These are phyloP conservation scores for Dryomyza anilis DNA, from an alignment of 2,888 invertebrate species.

Conservation along the genomic window DNA sequence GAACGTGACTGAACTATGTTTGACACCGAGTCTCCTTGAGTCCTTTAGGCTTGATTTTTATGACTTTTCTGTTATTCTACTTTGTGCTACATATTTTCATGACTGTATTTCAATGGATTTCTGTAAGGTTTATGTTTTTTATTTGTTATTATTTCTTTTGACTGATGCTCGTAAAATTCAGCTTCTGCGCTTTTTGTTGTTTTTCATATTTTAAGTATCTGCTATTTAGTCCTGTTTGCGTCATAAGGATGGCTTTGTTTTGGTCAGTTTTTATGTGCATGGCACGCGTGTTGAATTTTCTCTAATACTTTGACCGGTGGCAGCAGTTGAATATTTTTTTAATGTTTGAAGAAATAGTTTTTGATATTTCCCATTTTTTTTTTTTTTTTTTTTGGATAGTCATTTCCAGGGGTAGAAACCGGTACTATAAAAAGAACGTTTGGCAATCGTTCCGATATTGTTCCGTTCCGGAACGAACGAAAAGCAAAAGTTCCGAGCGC, in stretches of 20 bases:
- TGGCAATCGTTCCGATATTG: too few relatives aligned
- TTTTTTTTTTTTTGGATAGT: too few relatives aligned
- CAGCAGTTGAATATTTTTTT: constrained; percentile 1
- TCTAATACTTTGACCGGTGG: neutral
- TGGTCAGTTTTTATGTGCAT: neutral
- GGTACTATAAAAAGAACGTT: too few relatives aligned
- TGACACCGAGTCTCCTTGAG: neutral
- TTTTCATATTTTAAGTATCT: neutral
- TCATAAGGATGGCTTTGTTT: neutral
- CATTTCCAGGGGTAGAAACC: too few relatives aligned
- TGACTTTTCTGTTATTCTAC: neutral
- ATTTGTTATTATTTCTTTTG: neutral
- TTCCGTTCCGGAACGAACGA: too few relatives aligned
- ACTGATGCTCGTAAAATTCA: neutral
- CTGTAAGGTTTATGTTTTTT: too few relatives aligned
- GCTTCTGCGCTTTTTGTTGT: neutral
- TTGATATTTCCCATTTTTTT: too few relatives aligned
- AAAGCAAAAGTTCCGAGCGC: too few relatives aligned
- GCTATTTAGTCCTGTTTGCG: too few relatives aligned
- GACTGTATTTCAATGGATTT: too few relatives aligned
- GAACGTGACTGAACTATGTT: neutral
- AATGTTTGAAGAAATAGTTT: neutral
- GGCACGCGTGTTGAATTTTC: neutral
- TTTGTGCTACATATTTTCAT: too few relatives aligned
- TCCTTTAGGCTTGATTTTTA: neutral